Conservation (phyloP, 2,113 vertebrate genomes). For the Dicrurus megarhynchus region DNA sequence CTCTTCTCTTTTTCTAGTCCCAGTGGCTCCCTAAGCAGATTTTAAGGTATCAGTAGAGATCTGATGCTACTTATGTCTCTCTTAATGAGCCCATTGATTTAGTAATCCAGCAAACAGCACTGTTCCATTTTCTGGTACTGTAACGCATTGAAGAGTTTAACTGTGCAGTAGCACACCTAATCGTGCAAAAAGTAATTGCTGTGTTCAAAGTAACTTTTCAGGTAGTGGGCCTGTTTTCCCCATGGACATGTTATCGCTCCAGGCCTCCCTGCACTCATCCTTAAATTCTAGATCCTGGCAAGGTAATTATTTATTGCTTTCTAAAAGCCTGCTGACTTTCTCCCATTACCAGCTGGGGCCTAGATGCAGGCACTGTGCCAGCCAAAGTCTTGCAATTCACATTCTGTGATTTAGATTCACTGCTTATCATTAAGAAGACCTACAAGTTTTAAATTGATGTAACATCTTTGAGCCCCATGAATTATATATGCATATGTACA, state of each 20-base stretch:
- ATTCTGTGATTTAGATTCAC: background rate
- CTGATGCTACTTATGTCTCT: background rate
- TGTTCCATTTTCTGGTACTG: background rate
- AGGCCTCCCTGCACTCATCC: background rate
- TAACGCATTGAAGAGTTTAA: background rate
- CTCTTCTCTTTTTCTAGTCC: background rate
- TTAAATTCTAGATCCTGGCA: background rate
- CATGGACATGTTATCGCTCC: background rate
- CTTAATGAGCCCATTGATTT: conserved; percentile 21
- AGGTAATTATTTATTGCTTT: background rate
- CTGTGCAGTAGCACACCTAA: background rate
- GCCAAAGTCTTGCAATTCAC: background rate
- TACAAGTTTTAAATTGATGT: background rate
- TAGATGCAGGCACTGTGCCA: background rate
- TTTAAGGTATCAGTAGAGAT: conserved; percentile 17
- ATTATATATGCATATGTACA: background rate
- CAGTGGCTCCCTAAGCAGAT: background rate
- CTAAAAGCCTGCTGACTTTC: conserved; percentile 19
- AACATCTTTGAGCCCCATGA: background rate
- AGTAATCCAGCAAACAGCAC: background rate
- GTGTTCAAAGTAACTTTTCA: background rate
- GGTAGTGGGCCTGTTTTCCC: background rate
- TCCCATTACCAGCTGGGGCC: background rate
- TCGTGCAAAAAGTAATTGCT: background rate
- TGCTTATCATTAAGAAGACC: background rate